Conservation (phyloP, 1,140 invertebrate genomes). For the Trinorchestia longiramus region DNA sequence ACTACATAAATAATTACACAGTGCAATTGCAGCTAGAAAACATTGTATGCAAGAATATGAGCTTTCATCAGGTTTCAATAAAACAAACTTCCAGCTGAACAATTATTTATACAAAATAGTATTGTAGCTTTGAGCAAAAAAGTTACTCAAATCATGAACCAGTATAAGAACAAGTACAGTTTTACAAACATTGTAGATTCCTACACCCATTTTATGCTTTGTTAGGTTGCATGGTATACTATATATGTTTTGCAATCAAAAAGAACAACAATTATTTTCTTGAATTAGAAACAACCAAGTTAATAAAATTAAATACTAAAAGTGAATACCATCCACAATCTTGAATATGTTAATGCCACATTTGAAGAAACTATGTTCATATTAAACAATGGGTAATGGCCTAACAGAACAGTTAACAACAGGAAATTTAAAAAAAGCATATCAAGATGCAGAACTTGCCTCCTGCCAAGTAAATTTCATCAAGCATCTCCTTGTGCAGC, state of each 20-base stretch:
- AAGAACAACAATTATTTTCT: neutral
- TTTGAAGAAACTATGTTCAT: neutral
- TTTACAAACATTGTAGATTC: neutral
- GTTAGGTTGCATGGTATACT: neutral
- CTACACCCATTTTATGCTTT: neutral
- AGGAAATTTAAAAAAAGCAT: neutral
- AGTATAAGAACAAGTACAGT: neutral
- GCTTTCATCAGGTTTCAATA: too few relatives aligned
- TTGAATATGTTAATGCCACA: neutral
- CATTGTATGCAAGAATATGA: too few relatives aligned
- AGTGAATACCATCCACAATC: too few relatives aligned
- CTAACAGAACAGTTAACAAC: neutral
- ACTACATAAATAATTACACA: neutral
- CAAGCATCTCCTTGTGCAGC: constrained; percentile 27
- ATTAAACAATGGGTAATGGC: neutral
- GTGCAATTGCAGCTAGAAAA: too few relatives aligned
- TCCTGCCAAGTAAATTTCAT: constrained; percentile 44
- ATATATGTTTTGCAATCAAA: neutral
- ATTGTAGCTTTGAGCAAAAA: too few relatives aligned
- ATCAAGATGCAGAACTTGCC: neutral
- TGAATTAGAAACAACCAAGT: neutral
- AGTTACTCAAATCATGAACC: neutral
- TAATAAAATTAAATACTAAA: neutral
- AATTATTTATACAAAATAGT: too few relatives aligned
- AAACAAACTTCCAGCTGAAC: too few relatives aligned